phyloP scores from a whole-genome alignment of 2,113 vertebrate genomes.

The Tetrax tetrax region DNA sequence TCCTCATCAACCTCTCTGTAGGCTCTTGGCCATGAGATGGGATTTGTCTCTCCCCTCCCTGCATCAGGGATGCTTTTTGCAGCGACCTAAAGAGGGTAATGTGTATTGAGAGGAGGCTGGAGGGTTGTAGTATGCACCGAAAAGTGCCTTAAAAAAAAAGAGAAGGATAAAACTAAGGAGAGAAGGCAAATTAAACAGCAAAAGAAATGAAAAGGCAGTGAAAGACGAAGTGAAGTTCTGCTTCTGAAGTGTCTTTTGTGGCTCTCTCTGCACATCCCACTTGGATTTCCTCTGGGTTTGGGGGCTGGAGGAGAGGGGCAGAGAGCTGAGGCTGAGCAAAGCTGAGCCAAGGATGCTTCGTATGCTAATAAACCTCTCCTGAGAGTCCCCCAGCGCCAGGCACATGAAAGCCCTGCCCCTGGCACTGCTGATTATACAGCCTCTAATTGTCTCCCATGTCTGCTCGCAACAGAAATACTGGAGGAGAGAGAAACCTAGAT shows the following conservation, averaged over 20 bases:
- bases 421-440: conserved; percentile 66
- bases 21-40: background rate
- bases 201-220: conserved; percentile 38
- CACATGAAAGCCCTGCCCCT: conserved; percentile 66
- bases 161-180: background rate
- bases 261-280: background rate
- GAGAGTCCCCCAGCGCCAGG: background rate
- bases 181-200: conserved; percentile 54
- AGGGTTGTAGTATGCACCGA: background rate
- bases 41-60: background rate
- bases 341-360: conserved; percentile 67
- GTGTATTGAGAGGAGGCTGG: background rate
- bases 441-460: conserved; percentile 70
- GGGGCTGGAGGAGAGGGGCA: conserved; percentile 12
- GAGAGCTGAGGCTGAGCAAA: conserved; percentile 31
- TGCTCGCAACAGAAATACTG: conserved; percentile 13
- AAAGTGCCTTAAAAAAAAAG: background rate
- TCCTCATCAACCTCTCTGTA: accelerated
- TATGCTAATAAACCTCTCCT: conserved; percentile 69
- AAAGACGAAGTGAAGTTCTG: conserved; percentile 45
- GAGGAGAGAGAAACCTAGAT: conserved; percentile 3
- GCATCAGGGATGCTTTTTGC: background rate
- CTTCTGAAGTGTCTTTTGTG: conserved; percentile 19
- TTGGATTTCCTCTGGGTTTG: conserved; percentile 20
- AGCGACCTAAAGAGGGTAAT: background rate